A percentile compares a stretch with the other conserved stretches of the same genome.
Evolutionary conservation across 2,888 invertebrate genomes (phyloP).

Genomic region (Amphimallon solstitiale): DNA sequence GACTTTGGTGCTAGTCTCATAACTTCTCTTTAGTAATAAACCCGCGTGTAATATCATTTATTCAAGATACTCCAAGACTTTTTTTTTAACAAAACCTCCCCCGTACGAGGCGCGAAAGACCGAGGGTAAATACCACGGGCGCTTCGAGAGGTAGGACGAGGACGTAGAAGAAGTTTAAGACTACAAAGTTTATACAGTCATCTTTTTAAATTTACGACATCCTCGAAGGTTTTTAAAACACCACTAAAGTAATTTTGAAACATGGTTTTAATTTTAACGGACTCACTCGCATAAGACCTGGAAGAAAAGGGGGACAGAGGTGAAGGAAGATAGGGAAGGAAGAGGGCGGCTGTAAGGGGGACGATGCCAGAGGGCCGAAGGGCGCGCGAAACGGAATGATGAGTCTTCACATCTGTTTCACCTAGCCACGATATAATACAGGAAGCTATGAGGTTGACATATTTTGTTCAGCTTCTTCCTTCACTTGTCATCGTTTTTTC

Average conservation of each 20-base stretch:
- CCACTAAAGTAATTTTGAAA: constrained; percentile 63
- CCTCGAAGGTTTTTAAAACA: constrained; percentile 62
- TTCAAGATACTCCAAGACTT: not conserved
- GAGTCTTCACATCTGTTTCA: constrained; percentile 42
- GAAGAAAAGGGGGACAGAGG: not conserved
- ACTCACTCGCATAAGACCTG: constrained; percentile 32
- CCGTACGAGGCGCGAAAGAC: constrained; percentile 14
- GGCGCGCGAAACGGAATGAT: not conserved
- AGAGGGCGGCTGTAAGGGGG: not conserved
- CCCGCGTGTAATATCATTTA: too few relatives aligned
- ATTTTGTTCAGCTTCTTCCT: constrained; percentile 25
- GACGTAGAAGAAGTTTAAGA: constrained; percentile 54
- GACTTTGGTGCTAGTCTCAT: too few relatives aligned
- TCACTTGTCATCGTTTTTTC: too few relatives aligned
- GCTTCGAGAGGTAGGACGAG: constrained; percentile 35
- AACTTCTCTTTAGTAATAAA: too few relatives aligned
- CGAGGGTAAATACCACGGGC: not conserved
- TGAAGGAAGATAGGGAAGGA: not conserved
- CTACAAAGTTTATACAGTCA: constrained; percentile 61
- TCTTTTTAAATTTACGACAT: constrained; percentile 63
- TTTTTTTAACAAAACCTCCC: constrained; percentile 6
- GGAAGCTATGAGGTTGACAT: constrained; percentile 45
- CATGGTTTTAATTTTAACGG: constrained; percentile 63
- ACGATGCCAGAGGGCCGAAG: not conserved
- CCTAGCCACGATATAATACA: constrained; percentile 41